phyloP scores from a whole-genome alignment of 2,113 vertebrate species.

The Dasyprocta punctata region DNA sequence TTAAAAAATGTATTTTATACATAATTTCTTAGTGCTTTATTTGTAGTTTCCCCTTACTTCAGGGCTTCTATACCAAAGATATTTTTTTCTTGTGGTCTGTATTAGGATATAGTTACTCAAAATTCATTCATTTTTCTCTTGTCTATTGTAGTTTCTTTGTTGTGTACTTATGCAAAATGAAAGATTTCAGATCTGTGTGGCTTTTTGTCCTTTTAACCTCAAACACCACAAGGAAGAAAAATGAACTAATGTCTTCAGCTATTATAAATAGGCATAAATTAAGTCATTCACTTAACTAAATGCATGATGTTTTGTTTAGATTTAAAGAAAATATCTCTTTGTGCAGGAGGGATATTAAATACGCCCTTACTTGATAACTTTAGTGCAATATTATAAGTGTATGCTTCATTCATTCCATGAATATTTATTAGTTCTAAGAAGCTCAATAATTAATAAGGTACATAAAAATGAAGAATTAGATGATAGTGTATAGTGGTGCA shows the following conservation, averaged over 20 bases:
- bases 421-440: not conserved
- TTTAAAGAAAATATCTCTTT: conserved; percentile 40
- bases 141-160: conserved; percentile 36
- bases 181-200: conserved; percentile 45
- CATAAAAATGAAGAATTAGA: not conserved
- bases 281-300: conserved; percentile 63
- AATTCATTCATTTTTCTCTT: conserved; percentile 28
- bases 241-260: conserved; percentile 43
- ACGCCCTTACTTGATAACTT: conserved; percentile 19
- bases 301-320: conserved; percentile 38
- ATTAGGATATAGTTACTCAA: conserved; percentile 7
- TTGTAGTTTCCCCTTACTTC: conserved; percentile 45
- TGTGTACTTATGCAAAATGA: conserved; percentile 16
- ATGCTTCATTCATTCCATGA: not conserved
- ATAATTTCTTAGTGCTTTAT: conserved; percentile 30
- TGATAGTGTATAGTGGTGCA: not conserved
- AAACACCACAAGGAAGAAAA: not conserved
- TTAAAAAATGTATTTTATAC: not conserved
- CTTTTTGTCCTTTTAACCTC: conserved; percentile 44
- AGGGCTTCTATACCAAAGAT: not conserved
- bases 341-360: not conserved
- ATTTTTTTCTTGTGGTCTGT: conserved; percentile 17
- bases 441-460: not conserved
- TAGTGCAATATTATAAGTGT: not conserved
- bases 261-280: conserved; percentile 68